Evolutionary conservation across 2,797 vertebrate genomes (phyloP).

Genomic region (Intellagama lesueurii): DNA sequence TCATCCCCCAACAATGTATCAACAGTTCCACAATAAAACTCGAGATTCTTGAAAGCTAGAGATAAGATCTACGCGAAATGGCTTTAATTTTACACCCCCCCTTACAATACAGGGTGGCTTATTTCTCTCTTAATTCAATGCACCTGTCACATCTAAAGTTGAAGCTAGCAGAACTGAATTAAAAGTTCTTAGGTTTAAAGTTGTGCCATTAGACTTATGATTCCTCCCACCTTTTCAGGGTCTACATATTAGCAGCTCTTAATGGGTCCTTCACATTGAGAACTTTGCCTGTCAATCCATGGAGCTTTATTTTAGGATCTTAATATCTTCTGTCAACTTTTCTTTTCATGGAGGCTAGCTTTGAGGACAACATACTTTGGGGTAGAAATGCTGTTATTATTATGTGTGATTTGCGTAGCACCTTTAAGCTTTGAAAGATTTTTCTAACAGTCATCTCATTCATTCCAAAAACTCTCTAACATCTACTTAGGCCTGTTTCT

Average conservation of each 20-base stretch:
- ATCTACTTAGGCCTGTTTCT: too few relatives aligned
- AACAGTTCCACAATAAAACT: conserved; percentile 62
- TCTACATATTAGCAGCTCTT: not conserved
- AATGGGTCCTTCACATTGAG: not conserved
- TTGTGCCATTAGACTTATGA: conserved; percentile 18
- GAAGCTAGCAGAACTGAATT: conserved; percentile 40
- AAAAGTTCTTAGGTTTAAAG: conserved; percentile 23
- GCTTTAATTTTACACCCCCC: conserved; percentile 57
- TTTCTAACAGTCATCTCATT: too few relatives aligned
- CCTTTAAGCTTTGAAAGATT: not conserved
- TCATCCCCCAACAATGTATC: conserved; percentile 58
- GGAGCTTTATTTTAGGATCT: not conserved
- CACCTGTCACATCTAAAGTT: conserved; percentile 52
- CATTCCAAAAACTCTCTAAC: too few relatives aligned
- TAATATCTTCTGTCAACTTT: conserved; percentile 32
- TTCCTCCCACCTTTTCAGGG: too few relatives aligned
- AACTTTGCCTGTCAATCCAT: conserved; percentile 9
- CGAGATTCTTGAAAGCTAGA: conserved; percentile 59
- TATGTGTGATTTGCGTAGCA: not conserved
- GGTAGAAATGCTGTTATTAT: not conserved
- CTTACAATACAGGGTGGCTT: conserved; percentile 40
- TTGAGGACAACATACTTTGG: not conserved
- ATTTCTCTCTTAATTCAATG: conserved; percentile 42
- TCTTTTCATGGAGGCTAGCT: conserved; percentile 5
- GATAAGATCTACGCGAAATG: conserved; percentile 60